Conservation (phyloP, 2,888 invertebrate genomes). For the Athalia rosae region DNA sequence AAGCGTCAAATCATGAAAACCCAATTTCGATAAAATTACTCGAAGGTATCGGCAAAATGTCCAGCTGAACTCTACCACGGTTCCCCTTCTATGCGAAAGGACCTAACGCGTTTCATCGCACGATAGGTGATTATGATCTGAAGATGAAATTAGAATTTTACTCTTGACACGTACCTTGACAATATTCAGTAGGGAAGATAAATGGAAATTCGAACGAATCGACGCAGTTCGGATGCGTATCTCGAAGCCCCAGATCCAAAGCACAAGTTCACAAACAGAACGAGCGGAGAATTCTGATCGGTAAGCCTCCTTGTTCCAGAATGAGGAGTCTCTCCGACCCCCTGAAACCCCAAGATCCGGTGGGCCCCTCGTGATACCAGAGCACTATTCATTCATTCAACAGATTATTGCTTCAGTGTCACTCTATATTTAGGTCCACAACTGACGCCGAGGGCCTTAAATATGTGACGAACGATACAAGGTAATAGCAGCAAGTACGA, state of each 20-base stretch:
- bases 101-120: background rate
- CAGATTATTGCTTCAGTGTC: constrained; percentile 72
- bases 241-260: constrained; percentile 10
- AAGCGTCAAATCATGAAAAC: too few species aligned
- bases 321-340: constrained; percentile 53
- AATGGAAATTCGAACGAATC: background rate
- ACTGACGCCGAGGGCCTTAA: constrained; percentile 38
- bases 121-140: background rate
- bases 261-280: constrained; percentile 50
- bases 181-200: constrained; percentile 14
- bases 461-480: constrained; percentile 7
- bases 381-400: constrained; percentile 69
- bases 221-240: background rate
- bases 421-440: constrained; percentile 68
- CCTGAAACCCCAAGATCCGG: constrained; percentile 61
- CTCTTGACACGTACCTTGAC: constrained; percentile 24
- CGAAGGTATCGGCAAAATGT: too few species aligned
- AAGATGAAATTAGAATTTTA: background rate
- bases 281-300: constrained; percentile 59
- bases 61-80: too few species aligned
- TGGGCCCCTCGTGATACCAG: constrained; percentile 64
- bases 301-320: constrained; percentile 25
- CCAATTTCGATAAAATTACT: too few species aligned
- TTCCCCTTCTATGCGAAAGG: background rate
- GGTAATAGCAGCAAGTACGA: constrained; percentile 13